Evolutionary conservation across 2,797 vertebrate genomes (phyloP), one percentile per base, ranked within the genome.

Genomic region (Hafferia zeledoni): DNA sequence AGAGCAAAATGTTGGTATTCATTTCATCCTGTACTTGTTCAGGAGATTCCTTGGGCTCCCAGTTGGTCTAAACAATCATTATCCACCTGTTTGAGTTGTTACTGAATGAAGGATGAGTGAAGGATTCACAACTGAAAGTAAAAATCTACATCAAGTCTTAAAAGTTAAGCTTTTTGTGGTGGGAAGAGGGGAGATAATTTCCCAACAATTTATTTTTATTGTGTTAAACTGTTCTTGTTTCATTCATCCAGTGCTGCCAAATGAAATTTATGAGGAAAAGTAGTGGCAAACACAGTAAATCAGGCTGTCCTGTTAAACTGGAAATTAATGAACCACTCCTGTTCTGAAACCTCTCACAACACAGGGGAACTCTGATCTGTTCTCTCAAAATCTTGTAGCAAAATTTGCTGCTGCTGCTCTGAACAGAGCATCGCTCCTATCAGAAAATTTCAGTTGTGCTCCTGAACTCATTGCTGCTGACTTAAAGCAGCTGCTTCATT

Each of bases 211-310:
- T n/a, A 11, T 71, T 85, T 83, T 81, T 49, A 15, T 69, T 52
- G 13, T 47, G 37, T 71, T 92, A 65, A 84, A 74, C 22, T 71
- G 5, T 20, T 47, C 61, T 27, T 19, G 13, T 82, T 68, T 78
- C 35, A 49, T 11, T 17, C 27, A 78, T 67, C 60, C 70, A 47
- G n/a, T 43, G n/a, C 53, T 70, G 23, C 80, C 28, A 77, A 76
- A 87, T 90, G 77, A 90, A 71, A 93, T 92, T 83, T 69, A 63
- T 77, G 53, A 94, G 93, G 46, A 85, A 81, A 80, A 82, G 31
- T 43, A 43, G 44, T 14, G 7, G 59, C 69, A 84, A 83, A 50
- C 60, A 28, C 43, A 64, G n/a, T 50, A 83, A 86, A 79, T 89
- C 84, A 81, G 71, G 10, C 17, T 59, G 13, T 80, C 30, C 28